phyloP scores from a whole-genome alignment of 1,140 invertebrate genomes.

The Sycophila sp. region DNA sequence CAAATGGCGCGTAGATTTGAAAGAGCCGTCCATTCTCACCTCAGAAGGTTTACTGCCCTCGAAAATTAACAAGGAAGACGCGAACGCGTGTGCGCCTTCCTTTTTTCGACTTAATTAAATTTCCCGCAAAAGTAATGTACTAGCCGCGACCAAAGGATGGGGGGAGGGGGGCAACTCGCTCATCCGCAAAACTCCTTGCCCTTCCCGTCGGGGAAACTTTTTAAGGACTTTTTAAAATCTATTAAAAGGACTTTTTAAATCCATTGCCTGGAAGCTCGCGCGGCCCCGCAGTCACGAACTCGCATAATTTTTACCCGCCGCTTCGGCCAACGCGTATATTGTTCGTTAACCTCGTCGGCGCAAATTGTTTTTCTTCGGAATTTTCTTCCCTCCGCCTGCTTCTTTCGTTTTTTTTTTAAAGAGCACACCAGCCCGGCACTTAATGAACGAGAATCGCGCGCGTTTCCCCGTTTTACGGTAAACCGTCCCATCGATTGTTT shows the following conservation, averaged over 20 bases:
- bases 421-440: too few relatives aligned
- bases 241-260: slow-evolving; percentile 37
- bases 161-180: neutral
- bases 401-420: too few relatives aligned
- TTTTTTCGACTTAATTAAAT: slow-evolving; percentile 36
- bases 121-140: slow-evolving; percentile 31
- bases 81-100: neutral
- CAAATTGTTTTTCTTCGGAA: neutral
- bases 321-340: too few relatives aligned
- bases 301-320: slow-evolving; percentile 26
- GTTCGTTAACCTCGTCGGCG: neutral
- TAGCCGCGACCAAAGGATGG: neutral
- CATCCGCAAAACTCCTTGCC: slow-evolving; percentile 7
- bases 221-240: slow-evolving; percentile 36
- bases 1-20: too few relatives aligned
- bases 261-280: slow-evolving; percentile 12
- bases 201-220: neutral
- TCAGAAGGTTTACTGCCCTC: too few relatives aligned
- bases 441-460: too few relatives aligned
- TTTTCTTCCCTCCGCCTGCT: too few relatives aligned
- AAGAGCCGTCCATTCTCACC: too few relatives aligned
- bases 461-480: too few relatives aligned
- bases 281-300: slow-evolving; percentile 1
- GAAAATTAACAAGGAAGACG: slow-evolving; percentile 32
- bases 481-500: neutral